Percentiles rank a stretch among this genome's conserved stretches.
Evolutionary conservation across 2,113 vertebrate species (phyloP).

Genomic region (Engraulis encrasicolus): DNA sequence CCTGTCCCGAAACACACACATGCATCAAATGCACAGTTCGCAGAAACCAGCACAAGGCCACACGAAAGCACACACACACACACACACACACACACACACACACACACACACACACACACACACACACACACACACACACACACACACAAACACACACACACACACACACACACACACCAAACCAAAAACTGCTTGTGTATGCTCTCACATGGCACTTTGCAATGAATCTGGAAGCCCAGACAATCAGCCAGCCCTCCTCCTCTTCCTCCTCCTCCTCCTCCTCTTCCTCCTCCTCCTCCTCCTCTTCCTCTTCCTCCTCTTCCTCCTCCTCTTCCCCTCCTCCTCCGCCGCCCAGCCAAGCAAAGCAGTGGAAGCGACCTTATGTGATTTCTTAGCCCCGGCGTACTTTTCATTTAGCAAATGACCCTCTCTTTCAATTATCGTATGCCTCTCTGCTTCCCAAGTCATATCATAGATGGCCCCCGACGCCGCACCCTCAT

Average conservation of each 20-base stretch:
- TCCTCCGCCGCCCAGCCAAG: too few species aligned
- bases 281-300: not conserved
- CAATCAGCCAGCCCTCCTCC: not conserved
- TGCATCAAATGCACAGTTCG: too few species aligned
- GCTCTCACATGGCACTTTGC: constrained; percentile 3
- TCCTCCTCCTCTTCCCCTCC: not conserved
- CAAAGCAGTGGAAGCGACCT: constrained; percentile 12
- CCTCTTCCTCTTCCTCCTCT: too few species aligned
- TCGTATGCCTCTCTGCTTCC: constrained; percentile 2
- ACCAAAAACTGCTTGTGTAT: constrained; percentile 14
- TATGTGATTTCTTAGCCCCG: constrained; percentile 2
- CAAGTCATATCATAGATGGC: constrained; percentile 8
- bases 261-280: not conserved
- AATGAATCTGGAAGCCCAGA: constrained; percentile 10
- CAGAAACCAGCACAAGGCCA: too few species aligned
- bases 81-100: constrained; percentile 15
- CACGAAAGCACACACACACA: too few species aligned
- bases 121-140: not conserved
- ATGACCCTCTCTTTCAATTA: constrained; percentile 23
- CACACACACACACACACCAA: too few species aligned
- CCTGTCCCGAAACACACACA: too few species aligned
- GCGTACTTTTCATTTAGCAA: constrained; percentile 21
- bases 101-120: not conserved
- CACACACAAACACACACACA: not conserved
- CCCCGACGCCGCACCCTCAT: not conserved